Evolutionary conservation across 1,140 invertebrate genomes (phyloP).

Genomic region (Eciton burchellii): DNA sequence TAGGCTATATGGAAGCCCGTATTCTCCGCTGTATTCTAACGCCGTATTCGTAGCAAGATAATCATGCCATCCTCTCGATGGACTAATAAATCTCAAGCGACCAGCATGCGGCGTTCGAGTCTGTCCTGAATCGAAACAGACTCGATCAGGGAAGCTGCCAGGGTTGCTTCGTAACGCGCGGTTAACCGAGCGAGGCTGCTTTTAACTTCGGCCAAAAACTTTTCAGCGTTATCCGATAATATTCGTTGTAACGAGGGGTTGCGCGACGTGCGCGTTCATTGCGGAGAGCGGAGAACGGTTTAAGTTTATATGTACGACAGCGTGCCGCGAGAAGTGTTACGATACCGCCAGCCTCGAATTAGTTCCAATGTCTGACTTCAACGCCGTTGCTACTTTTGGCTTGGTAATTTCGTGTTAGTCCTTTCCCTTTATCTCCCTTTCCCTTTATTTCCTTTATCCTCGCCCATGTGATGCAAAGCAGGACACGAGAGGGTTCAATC

Average conservation of each 20-base stretch:
- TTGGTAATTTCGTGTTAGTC: background rate
- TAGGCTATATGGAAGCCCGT: background rate
- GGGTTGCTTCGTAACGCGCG: slow-evolving; percentile 37
- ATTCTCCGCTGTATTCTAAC: background rate
- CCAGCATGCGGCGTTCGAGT: slow-evolving; percentile 2
- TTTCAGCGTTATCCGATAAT: slow-evolving; percentile 45
- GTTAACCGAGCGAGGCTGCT: slow-evolving; percentile 35
- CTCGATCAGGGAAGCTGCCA: slow-evolving; percentile 39
- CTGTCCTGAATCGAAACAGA: slow-evolving; percentile 25
- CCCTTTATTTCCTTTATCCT: background rate
- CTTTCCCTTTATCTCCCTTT: too few species aligned
- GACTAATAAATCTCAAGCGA: slow-evolving; percentile 46
- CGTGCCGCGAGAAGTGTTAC: slow-evolving; percentile 27
- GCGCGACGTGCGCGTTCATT: background rate
- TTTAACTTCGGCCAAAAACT: slow-evolving; percentile 36
- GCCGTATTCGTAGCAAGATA: slow-evolving; percentile 23
- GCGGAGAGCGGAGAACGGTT: slow-evolving; percentile 38
- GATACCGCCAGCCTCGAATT: slow-evolving; percentile 37
- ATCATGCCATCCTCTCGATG: slow-evolving; percentile 39
- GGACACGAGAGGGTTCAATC: slow-evolving; percentile 1
- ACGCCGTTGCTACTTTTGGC: slow-evolving; percentile 3
- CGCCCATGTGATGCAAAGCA: slow-evolving; percentile 13
- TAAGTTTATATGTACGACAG: slow-evolving; percentile 38
- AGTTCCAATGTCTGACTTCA: slow-evolving; percentile 53
- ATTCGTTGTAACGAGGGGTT: slow-evolving; percentile 22